phyloP scores from a whole-genome alignment of 2,797 vertebrate species.

The Pristis pectinata region DNA sequence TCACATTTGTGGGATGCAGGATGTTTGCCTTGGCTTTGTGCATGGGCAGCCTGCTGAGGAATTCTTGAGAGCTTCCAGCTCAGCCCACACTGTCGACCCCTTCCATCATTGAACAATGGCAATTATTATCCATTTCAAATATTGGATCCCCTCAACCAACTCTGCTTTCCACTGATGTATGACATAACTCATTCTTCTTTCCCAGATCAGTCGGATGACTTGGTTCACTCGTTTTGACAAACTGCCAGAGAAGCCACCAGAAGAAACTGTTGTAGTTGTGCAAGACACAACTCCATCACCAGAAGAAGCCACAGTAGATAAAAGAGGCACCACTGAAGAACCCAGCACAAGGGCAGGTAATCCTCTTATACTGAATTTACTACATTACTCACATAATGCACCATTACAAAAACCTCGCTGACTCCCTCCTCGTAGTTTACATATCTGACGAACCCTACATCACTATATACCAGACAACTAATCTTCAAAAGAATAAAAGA shows the following conservation, averaged over 20 bases:
- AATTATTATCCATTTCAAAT: background rate
- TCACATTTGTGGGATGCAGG: background rate
- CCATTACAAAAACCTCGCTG: too few relatives aligned
- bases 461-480: background rate
- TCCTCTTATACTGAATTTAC: background rate
- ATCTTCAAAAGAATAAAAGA: background rate
- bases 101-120: background rate
- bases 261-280: background rate
- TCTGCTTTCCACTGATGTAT: background rate
- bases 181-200: background rate
- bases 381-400: too few relatives aligned
- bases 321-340: background rate
- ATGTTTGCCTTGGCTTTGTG: background rate
- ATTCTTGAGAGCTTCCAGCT: too few relatives aligned
- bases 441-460: background rate
- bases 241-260: accelerated
- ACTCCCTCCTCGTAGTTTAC: too few relatives aligned
- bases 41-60: background rate
- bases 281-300: background rate
- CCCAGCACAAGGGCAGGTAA: background rate
- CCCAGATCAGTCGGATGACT: background rate
- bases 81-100: background rate
- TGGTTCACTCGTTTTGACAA: background rate
- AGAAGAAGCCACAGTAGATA: background rate
- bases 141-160: background rate